These are phyloP conservation scores for Idaea straminata DNA, from an alignment of 2,888 invertebrate species.

Conservation along the genomic window DNA sequence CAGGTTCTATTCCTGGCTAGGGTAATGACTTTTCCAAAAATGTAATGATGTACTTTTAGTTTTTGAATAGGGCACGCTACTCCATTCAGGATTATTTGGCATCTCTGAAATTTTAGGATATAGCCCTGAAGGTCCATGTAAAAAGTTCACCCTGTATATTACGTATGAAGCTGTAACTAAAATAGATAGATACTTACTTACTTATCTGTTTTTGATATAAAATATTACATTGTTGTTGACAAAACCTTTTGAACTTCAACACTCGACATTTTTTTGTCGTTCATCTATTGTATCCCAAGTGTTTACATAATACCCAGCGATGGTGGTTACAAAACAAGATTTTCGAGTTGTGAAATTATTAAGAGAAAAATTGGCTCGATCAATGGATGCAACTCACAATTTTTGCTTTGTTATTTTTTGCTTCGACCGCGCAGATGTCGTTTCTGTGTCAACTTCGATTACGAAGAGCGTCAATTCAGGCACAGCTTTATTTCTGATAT, in stretches of 20 bases:
- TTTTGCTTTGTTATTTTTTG: conserved; percentile 64
- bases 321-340: conserved; percentile 50
- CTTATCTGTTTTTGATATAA: background rate
- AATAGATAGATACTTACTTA: background rate
- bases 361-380: conserved; percentile 68
- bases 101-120: too few species aligned
- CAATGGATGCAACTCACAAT: conserved; percentile 52
- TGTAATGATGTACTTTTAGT: too few species aligned
- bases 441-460: conserved; percentile 64
- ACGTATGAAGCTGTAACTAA: too few species aligned
- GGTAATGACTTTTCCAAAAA: too few species aligned
- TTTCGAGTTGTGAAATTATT: conserved; percentile 69
- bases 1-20: too few species aligned
- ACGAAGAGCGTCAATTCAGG: conserved; percentile 59
- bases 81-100: too few species aligned
- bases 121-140: too few species aligned
- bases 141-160: too few species aligned
- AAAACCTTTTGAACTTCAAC: background rate
- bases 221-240: background rate
- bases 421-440: conserved; percentile 61
- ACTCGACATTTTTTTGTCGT: background rate
- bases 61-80: too few species aligned
- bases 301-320: conserved; percentile 56
- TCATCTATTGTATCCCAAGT: conserved; percentile 52
- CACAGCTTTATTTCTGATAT: conserved; percentile 70